Evolutionary conservation across 1,140 invertebrate genomes (phyloP).

Genomic region (Penaeus japonicus): DNA sequence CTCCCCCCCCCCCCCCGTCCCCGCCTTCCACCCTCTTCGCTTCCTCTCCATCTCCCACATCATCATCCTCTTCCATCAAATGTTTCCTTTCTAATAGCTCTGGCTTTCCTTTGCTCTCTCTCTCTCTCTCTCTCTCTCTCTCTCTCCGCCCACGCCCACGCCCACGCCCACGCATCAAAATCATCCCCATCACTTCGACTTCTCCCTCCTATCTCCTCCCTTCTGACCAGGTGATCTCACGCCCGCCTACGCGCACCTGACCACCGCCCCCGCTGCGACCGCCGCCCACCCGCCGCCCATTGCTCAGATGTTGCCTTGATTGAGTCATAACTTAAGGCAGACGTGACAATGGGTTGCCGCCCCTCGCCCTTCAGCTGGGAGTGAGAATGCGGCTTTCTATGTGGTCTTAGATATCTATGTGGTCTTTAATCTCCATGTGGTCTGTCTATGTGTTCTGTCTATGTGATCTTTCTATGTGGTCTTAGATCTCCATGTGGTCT

Average conservation of each 20-base stretch:
- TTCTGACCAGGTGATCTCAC: too few relatives aligned
- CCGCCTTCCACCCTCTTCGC: background rate
- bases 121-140: too few relatives aligned
- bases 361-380: background rate
- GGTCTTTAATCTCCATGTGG: too few relatives aligned
- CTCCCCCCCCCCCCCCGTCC: background rate
- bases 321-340: slow-evolving; percentile 40
- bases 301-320: slow-evolving; percentile 27
- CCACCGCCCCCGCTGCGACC: background rate
- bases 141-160: background rate
- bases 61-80: background rate
- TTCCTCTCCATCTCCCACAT: background rate
- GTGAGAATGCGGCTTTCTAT: too few relatives aligned
- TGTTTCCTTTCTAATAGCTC: background rate
- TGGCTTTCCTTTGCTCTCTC: too few relatives aligned
- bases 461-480: too few relatives aligned
- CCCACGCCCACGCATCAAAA: background rate
- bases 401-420: too few relatives aligned
- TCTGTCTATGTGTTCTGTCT: too few relatives aligned
- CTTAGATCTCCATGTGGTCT: too few relatives aligned
- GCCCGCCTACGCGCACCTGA: background rate
- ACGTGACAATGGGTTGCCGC: slow-evolving; percentile 27
- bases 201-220: background rate
- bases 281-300: background rate
- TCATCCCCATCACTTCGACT: background rate